These are phyloP conservation scores for Cryptoblepharus egeriae DNA, from an alignment of 2,797 vertebrate genomes.

Conservation along the genomic window DNA sequence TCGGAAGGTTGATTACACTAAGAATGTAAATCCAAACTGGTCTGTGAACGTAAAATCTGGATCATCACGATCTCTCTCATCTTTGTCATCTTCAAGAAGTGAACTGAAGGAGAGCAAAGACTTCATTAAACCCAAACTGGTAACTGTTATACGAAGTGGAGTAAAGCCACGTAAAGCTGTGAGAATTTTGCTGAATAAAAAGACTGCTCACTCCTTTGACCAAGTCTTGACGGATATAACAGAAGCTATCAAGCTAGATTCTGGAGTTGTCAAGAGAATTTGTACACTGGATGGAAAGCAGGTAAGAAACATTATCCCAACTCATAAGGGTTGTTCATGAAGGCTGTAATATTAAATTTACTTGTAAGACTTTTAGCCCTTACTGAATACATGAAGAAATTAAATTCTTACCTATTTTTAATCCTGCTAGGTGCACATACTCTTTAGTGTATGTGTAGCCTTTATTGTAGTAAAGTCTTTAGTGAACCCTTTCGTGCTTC, in stretches of 20 bases:
- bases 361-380: background rate
- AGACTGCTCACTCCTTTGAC: constrained; percentile 97
- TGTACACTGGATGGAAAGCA: constrained; percentile 97
- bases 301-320: constrained; percentile 77
- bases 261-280: constrained; percentile 93
- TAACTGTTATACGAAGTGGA: constrained; percentile 96
- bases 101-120: constrained; percentile 92
- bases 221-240: constrained; percentile 98
- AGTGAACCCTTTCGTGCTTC: background rate
- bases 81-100: constrained; percentile 79
- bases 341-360: background rate
- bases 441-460: too few species aligned
- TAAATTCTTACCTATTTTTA: background rate
- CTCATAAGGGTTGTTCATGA: background rate
- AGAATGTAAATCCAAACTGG: constrained; percentile 97
- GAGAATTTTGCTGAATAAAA: constrained; percentile 95
- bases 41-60: constrained; percentile 89
- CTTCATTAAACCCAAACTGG: constrained; percentile 97
- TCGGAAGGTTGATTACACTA: constrained; percentile 94
- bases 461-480: too few species aligned
- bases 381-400: background rate
- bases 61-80: constrained; percentile 84
- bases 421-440: background rate
- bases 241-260: constrained; percentile 97
- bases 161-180: constrained; percentile 97